Percentiles rank a stretch among this genome's conserved stretches.
phyloP scores from a whole-genome alignment of 2,888 invertebrate species.

The Plebejus melissa region DNA sequence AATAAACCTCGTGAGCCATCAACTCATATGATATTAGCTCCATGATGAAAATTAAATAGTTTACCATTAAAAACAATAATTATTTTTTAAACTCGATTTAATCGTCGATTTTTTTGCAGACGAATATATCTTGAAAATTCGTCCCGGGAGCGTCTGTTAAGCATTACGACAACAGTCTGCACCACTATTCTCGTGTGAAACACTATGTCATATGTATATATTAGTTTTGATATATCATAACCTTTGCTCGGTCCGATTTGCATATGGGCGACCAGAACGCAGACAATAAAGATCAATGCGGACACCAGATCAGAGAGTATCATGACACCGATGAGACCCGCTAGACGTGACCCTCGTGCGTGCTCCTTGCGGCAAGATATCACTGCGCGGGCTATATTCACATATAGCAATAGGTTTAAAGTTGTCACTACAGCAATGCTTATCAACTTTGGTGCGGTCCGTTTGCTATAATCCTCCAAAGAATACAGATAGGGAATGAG shows the following conservation, averaged over 20 bases:
- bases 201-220: not conserved
- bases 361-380: not conserved
- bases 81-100: not conserved
- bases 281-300: not conserved
- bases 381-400: not conserved
- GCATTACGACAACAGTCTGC: not conserved
- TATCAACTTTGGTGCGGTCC: not conserved
- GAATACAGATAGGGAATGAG: not conserved
- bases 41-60: too few species aligned
- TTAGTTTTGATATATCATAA: not conserved
- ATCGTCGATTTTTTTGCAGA: not conserved
- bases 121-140: not conserved
- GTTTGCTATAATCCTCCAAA: not conserved
- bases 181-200: not conserved
- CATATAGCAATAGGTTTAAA: not conserved
- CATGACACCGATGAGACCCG: not conserved
- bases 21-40: not conserved
- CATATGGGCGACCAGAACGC: not conserved
- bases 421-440: not conserved
- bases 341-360: not conserved
- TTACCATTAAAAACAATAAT: not conserved
- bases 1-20: too few species aligned
- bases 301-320: not conserved
- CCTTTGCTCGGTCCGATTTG: not conserved
- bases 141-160: not conserved